Evolutionary conservation across 1,140 invertebrate species (phyloP).

Genomic region (Euwallacea fornicatus): DNA sequence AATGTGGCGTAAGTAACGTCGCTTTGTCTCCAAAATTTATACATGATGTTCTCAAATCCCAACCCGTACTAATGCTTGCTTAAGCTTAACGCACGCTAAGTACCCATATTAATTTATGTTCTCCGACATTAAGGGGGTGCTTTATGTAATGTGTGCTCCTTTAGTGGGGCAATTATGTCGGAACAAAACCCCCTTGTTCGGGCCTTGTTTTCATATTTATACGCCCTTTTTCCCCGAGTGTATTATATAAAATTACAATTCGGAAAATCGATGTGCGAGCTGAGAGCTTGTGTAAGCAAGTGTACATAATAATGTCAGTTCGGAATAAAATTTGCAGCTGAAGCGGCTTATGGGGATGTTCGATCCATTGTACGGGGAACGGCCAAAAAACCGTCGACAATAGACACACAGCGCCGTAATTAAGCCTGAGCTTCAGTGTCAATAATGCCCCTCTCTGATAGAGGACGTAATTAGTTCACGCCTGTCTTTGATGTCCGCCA

Average conservation of each 20-base stretch:
- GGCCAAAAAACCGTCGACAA: not conserved
- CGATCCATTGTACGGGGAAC: conserved; percentile 10
- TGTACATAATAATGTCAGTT: conserved; percentile 44
- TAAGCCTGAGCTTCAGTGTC: not conserved
- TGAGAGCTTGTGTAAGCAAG: conserved; percentile 42
- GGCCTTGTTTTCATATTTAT: too few relatives aligned
- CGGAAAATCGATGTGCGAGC: conserved; percentile 30
- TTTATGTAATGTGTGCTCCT: conserved; percentile 19
- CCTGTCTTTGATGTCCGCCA: conserved; percentile 37
- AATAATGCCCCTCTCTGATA: conserved; percentile 1
- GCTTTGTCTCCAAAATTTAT: conserved; percentile 31
- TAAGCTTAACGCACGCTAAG: conserved; percentile 30
- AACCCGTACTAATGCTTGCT: conserved; percentile 22
- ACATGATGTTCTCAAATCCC: conserved; percentile 32
- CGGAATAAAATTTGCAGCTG: conserved; percentile 45
- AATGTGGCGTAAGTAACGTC: conserved; percentile 25
- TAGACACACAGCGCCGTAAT: not conserved
- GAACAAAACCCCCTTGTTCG: conserved; percentile 4
- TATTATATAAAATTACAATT: conserved; percentile 35
- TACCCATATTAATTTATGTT: conserved; percentile 31
- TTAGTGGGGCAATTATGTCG: conserved; percentile 13
- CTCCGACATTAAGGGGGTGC: conserved; percentile 8
- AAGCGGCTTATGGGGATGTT: conserved; percentile 42
- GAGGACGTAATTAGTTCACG: conserved; percentile 33
- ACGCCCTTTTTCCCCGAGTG: conserved; percentile 14